Evolutionary conservation across 2,888 invertebrate species (phyloP).

Genomic region (Drosophila bunnanda): DNA sequence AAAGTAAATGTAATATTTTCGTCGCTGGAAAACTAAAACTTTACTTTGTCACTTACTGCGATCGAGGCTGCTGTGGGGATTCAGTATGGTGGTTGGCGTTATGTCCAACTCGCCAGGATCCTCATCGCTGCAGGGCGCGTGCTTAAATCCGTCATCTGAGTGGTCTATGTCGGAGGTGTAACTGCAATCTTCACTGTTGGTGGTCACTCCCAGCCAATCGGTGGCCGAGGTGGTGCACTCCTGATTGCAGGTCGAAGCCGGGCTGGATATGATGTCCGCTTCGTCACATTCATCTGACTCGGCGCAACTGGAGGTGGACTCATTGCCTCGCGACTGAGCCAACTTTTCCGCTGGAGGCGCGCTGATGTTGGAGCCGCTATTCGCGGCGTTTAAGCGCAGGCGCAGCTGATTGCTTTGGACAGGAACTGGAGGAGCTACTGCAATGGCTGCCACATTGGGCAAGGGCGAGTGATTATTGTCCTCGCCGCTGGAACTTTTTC

Average conservation of each 20-base stretch:
- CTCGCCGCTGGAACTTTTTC: conserved; percentile 90
- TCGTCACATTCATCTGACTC: conserved; percentile 85
- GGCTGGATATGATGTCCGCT: conserved; percentile 88
- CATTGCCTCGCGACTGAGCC: conserved; percentile 44
- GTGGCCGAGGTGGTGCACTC: conserved; percentile 88
- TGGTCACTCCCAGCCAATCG: conserved; percentile 95
- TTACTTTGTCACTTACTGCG: conserved; percentile 86
- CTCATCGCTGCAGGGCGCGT: conserved; percentile 84
- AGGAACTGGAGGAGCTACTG: conserved; percentile 36
- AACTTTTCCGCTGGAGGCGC: conserved; percentile 32
- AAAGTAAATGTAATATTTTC: too few species aligned
- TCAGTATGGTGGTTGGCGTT: conserved; percentile 90
- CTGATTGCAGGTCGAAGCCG: conserved; percentile 85
- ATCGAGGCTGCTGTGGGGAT: conserved; percentile 90
- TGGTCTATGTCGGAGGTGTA: conserved; percentile 92
- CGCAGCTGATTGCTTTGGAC: conserved; percentile 69
- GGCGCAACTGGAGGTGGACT: conserved; percentile 78
- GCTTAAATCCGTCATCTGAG: conserved; percentile 87
- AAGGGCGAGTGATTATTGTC: conserved; percentile 80
- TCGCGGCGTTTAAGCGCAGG: conserved; percentile 68
- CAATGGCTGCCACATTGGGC: conserved; percentile 12
- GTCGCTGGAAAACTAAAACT: background rate
- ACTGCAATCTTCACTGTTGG: conserved; percentile 91
- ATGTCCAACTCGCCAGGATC: conserved; percentile 87
- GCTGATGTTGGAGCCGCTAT: conserved; percentile 5